Conservation (phyloP, 2,888 invertebrate genomes). For the Melanotus villosus region DNA sequence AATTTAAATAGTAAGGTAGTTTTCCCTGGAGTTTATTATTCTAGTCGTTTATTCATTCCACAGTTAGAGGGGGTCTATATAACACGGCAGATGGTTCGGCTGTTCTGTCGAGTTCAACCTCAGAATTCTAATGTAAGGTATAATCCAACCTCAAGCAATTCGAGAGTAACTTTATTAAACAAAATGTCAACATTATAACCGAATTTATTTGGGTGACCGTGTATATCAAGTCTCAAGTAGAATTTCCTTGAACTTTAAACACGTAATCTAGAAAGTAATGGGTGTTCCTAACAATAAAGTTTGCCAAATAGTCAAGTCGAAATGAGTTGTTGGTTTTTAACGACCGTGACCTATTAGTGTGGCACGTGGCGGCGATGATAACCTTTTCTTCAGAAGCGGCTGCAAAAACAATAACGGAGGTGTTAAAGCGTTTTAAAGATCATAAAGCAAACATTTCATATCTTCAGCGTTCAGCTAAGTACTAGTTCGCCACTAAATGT, state of each 20-base stretch:
- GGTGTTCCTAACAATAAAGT: slow-evolving; percentile 5
- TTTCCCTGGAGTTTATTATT: too few relatives aligned
- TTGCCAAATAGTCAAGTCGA: slow-evolving; percentile 12
- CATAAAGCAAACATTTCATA: slow-evolving; percentile 34
- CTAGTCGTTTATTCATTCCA: too few relatives aligned
- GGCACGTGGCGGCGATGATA: slow-evolving; percentile 12
- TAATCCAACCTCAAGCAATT: too few relatives aligned
- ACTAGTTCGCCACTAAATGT: slow-evolving; percentile 27
- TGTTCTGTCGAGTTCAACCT: too few relatives aligned
- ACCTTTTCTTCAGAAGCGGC: slow-evolving; percentile 18
- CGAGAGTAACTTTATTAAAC: too few relatives aligned
- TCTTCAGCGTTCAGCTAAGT: slow-evolving; percentile 20
- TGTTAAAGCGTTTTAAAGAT: slow-evolving; percentile 34
- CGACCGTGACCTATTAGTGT: slow-evolving; percentile 10
- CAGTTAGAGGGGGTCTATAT: too few relatives aligned
- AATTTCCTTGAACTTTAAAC: slow-evolving; percentile 1
- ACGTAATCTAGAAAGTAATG: background rate
- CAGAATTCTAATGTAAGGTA: too few relatives aligned
- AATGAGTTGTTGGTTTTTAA: slow-evolving; percentile 21
- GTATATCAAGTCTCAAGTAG: background rate
- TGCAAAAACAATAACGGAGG: slow-evolving; percentile 31
- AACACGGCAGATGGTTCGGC: too few relatives aligned
- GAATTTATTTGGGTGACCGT: too few relatives aligned
- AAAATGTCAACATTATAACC: too few relatives aligned
- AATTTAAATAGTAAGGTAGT: too few relatives aligned